Evolutionary conservation across 2,888 invertebrate species (phyloP), one percentile per base, ranked within the genome.

Genomic region (Sicus ferrugineus): DNA sequence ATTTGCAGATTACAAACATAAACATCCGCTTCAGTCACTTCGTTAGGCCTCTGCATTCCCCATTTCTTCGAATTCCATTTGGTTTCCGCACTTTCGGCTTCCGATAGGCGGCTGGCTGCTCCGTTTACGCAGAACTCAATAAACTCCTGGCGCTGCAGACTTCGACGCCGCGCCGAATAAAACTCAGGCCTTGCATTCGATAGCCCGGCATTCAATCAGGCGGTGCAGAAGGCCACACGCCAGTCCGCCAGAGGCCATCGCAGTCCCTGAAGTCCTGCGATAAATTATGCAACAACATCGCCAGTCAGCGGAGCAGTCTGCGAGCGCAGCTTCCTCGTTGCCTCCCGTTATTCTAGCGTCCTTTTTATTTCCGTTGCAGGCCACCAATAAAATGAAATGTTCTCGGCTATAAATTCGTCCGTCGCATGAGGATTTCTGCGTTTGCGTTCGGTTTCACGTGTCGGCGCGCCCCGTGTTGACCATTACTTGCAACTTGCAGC

Each of bases 401-500:
- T 67, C 59, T 67, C 59, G 67, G 59, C 19, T 23, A 67, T 67
- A 67, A 59, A 67, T 67, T 65, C 38, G 67, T 46, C 30, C 28
- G 28, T 58, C 30, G 59, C 16, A 42, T 42, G 48, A 50, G 54
- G 23, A 52, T 66, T 50, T 23, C 42, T 66, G 26, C 54, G 66
- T 21, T 56, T 21, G 31, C 31, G 14, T 65, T 46, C 31, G 48
- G 21, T 46, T 67, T 48, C 48, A 67, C 67, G 67, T 67, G 46
- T 28, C 67, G 46, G 42, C n/a, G 38, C 30, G 48, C 46, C 26
- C 14, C 66, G 11, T 21, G 59, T 38, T 48, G 67, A 67, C 58
- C 67, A 59, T 67, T 67, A 67, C 59, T 67, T 59, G 67, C 67
- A 67, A 59, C 69, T 50, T 58, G 54, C 34, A 30, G 52, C 63